These are phyloP conservation scores for Caligus rogercresseyi DNA, from an alignment of 1,140 invertebrate species.

Conservation along the genomic window DNA sequence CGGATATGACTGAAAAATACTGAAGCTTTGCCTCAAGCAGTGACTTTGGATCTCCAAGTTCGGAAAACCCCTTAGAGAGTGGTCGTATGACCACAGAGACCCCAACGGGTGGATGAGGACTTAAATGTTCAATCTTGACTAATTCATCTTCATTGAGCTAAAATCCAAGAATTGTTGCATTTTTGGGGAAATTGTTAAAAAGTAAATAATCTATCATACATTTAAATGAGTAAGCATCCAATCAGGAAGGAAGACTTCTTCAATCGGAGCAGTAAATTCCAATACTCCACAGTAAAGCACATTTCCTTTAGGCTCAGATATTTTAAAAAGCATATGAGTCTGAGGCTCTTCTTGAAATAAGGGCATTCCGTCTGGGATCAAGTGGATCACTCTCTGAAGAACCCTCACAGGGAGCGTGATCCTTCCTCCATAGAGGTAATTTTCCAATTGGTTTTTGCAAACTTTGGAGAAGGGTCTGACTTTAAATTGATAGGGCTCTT, in stretches of 20 bases:
- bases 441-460: not conserved
- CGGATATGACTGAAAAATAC: not conserved
- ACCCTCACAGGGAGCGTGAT: not conserved
- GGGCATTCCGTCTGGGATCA: not conserved
- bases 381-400: not conserved
- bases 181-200: not conserved
- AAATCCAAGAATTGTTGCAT: not conserved
- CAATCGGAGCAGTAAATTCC: not conserved
- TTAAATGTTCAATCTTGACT: not conserved
- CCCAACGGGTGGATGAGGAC: not conserved
- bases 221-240: not conserved
- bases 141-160: not conserved
- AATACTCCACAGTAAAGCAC: not conserved
- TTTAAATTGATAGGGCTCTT: not conserved
- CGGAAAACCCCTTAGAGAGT: not conserved
- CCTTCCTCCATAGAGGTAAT: not conserved
- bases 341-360: not conserved
- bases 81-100: not conserved
- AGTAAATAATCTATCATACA: not conserved
- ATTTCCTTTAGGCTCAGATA: not conserved
- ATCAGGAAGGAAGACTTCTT: not conserved
- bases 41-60: not conserved
- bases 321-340: not conserved
- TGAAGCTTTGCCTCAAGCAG: not conserved
- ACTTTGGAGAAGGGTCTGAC: not conserved